These are phyloP conservation scores for Clarias gariepinus DNA, from an alignment of 2,113 vertebrate species.

Conservation along the genomic window DNA sequence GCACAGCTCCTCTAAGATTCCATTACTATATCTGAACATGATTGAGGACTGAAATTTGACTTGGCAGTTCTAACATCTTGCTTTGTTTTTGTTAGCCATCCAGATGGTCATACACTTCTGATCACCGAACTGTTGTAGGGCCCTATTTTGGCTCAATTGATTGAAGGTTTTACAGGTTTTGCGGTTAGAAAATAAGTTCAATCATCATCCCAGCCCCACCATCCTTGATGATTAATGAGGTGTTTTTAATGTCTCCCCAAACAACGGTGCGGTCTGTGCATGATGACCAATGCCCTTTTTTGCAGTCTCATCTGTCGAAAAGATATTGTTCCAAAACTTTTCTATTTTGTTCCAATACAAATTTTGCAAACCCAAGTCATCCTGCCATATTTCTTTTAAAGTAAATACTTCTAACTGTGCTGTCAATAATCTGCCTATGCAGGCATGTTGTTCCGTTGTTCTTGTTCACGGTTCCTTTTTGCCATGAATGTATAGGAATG, in stretches of 20 bases:
- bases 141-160: neutral
- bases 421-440: no score
- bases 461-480: neutral
- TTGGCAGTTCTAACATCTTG: neutral
- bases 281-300: neutral
- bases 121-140: neutral
- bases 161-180: neutral
- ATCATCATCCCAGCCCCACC: neutral
- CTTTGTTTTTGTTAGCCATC: neutral
- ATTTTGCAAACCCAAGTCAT: neutral
- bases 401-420: no score
- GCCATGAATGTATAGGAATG: neutral
- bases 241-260: neutral
- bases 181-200: neutral
- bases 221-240: neutral
- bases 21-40: neutral
- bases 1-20: neutral
- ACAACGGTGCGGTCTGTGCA: neutral
- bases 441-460: no score
- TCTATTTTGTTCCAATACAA: no score
- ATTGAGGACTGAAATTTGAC: neutral
- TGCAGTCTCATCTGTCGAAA: neutral
- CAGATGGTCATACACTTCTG: neutral
- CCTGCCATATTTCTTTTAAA: no score
- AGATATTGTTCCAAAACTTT: no score